Evolutionary conservation across 2,113 vertebrate species (phyloP), one percentile per base, ranked within the genome.

Genomic region (Percopsis transmontana): DNA sequence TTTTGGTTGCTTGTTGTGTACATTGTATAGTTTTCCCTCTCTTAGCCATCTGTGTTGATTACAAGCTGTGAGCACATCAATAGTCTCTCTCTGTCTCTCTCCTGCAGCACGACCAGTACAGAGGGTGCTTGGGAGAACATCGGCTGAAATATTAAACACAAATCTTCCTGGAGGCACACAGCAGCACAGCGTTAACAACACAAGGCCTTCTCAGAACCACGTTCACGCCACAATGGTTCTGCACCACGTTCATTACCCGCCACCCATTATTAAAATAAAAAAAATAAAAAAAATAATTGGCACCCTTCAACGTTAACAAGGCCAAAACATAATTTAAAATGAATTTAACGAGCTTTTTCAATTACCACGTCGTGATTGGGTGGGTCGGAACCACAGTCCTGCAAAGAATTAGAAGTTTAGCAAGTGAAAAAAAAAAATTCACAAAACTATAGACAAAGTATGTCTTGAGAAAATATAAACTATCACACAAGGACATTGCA

Each of bases 101-200:
- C 19, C 50, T 12, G 50, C 12, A 21, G 2, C 19, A 21, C 24
- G 0, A 27, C 7, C 58, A 45, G 65, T 48, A 62, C 64, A 52
- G 48, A 68, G 60, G 73, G 76, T 5, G 23, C 73, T 60, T 67
- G 60, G 2, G 42, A 81, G 82, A 60, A 74, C 68, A 82, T 63
- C 45, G 72, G 47, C 67, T 80, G 62, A 82, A 88, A 85, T 80
- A 85, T 85, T 84, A 72, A 82, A 71, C 72, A 73, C 39, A 1
- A 8, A 63, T 62, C 75, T 72, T 57, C 33, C 53, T 61, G 68
- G 63, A 70, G 64, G 61, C 39, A 48, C 72, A 52, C 67, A 51
- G 70, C 62, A 1, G 55, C 47, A 12, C 68, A 2, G 27, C 48
- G 62, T 52, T 55, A n/a, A 53, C 58, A 56, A 21, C 44, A 59